Evolutionary conservation across 2,888 invertebrate species (phyloP), one percentile per base, ranked within the genome.

Genomic region (Steromphala cineraria): DNA sequence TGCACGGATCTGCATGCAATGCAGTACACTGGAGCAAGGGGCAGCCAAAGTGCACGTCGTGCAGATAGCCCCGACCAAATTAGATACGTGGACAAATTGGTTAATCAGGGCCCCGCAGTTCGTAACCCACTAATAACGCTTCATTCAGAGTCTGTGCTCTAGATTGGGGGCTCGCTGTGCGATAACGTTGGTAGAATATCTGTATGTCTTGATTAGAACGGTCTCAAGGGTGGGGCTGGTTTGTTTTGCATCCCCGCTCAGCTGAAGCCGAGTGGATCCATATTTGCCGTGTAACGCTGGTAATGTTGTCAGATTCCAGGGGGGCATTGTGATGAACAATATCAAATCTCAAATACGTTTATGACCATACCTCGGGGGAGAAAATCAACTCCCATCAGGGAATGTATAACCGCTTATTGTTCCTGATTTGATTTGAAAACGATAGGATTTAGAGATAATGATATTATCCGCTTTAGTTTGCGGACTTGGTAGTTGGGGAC

Each of bases 381-480:
- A 62, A 7, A 13, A 31, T 19, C 28, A 24, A 62, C 28, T 62
- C 62, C 62, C 62, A 62, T 21, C 62, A 62, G 28, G 13, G 62
- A 28, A 24, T 17, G 62, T 17, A 62, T 62, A 62, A 15, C 3
- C 62, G 15, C 28, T 62, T 28, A 62, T 62, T 62, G 28, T 62
- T 62, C 62, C 28, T 21, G 62, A 62, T 62, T 62, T 62, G 62
- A 62, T 62, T 62, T 62, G 62, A 62, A 62, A 62, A 62, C 62
- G 28, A 62, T 62, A 62, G 62, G 62, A 62, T 62, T 62, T 62
- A 62, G 15, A 62, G 62, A 62, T 62, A 62, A 62, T 62, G 28
- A 15, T 24, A 62, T 62, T 62, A 62, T 28, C 62, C 62, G 28
- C 28, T 3, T 10, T 62, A 28, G 62, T 15, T 46, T 46, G 46